phyloP scores from a whole-genome alignment of 2,113 vertebrate species.

The Phainopepla nitens region DNA sequence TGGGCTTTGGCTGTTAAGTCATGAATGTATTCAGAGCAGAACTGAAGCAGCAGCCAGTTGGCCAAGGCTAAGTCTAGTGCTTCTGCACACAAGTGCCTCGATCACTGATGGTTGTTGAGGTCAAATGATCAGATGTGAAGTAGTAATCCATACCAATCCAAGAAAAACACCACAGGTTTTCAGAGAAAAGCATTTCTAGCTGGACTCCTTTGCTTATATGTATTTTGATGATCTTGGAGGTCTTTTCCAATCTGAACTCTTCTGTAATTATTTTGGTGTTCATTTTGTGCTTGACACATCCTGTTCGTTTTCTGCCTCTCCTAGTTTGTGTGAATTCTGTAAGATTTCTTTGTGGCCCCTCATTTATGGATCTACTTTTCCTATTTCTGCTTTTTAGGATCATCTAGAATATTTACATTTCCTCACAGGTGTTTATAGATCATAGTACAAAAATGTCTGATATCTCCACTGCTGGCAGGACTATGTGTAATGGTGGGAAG shows the following conservation, averaged over 20 bases:
- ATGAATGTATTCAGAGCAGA: neutral
- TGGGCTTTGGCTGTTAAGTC: neutral
- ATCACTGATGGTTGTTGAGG: neutral
- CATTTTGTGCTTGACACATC: neutral
- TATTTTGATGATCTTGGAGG: neutral
- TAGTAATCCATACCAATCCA: neutral
- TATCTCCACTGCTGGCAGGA: neutral
- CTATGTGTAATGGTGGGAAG: neutral
- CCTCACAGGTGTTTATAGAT: neutral
- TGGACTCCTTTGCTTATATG: neutral
- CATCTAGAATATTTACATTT: neutral
- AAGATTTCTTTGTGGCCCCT: neutral
- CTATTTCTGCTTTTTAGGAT: neutral
- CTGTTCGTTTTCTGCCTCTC: neutral
- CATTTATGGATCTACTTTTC: neutral
- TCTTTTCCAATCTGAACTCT: neutral
- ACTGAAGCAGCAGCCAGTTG: neutral
- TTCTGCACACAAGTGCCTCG: rapidly evolving
- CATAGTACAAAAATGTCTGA: neutral
- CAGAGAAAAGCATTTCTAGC: neutral
- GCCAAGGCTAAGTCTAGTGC: neutral
- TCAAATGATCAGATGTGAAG: neutral
- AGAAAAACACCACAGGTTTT: neutral
- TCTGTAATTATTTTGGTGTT: neutral
- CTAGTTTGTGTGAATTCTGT: neutral